Conservation (phyloP, 2,797 vertebrate genomes). For the Sebastes minor region DNA sequence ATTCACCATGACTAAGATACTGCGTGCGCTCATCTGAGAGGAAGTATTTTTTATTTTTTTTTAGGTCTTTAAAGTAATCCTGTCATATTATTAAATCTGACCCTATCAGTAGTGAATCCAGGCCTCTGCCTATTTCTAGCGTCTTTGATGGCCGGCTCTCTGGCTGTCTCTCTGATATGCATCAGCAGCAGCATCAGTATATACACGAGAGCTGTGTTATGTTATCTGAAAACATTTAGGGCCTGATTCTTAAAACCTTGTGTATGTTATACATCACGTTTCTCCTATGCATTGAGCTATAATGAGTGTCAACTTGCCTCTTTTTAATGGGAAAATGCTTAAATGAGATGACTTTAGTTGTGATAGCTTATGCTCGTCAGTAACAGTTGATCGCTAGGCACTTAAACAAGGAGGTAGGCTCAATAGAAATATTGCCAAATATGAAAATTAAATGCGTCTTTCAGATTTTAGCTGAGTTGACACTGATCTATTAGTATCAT, state of each 20-base stretch:
- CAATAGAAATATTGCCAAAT: conserved; percentile 57
- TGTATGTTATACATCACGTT: not conserved
- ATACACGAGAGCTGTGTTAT: conserved; percentile 26
- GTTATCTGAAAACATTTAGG: conserved; percentile 15
- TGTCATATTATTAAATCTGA: conserved; percentile 70
- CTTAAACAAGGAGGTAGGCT: conserved; percentile 82
- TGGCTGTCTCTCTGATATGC: conserved; percentile 67
- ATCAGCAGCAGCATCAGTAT: conserved; percentile 52
- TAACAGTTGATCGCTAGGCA: conserved; percentile 68
- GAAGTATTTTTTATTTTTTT: conserved; percentile 6
- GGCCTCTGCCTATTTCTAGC: conserved; percentile 63
- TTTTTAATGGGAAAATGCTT: conserved; percentile 25
- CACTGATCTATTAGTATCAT: conserved; percentile 11
- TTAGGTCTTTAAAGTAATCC: conserved; percentile 44
- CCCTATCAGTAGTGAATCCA: conserved; percentile 68
- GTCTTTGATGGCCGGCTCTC: conserved; percentile 61
- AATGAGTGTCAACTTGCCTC: not conserved
- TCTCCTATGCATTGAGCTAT: not conserved
- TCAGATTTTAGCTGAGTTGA: conserved; percentile 27
- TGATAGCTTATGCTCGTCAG: conserved; percentile 37
- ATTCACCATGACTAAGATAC: conserved; percentile 20
- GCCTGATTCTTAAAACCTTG: conserved; percentile 1
- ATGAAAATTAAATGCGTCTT: conserved; percentile 39
- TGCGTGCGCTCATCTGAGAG: conserved; percentile 19
- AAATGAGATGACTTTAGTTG: conserved; percentile 31